phyloP scores from a whole-genome alignment of 2,113 vertebrate genomes.

The Noturus placidus region DNA sequence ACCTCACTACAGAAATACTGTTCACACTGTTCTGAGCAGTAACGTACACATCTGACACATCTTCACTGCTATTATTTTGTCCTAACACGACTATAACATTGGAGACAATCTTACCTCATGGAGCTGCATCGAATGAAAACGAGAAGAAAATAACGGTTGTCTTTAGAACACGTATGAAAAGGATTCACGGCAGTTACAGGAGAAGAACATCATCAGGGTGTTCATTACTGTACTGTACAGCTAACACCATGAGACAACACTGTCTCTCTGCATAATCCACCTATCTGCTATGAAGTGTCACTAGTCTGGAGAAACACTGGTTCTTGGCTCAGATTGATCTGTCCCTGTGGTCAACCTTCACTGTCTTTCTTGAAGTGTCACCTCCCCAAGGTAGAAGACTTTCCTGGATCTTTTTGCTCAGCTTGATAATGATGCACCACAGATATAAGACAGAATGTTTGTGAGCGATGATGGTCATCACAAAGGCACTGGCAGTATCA shows the following conservation, averaged over 20 bases:
- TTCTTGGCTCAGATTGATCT: conserved; percentile 20
- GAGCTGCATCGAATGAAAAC: conserved; percentile 19
- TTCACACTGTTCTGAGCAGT: conserved; percentile 14
- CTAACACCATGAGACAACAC: background rate
- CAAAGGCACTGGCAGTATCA: conserved; percentile 71
- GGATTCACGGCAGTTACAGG: background rate
- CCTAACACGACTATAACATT: background rate
- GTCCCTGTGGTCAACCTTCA: background rate
- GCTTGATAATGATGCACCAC: conserved; percentile 7
- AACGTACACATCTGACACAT: conserved; percentile 13
- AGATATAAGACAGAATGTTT: conserved; percentile 2
- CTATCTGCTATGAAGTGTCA: background rate
- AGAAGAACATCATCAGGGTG: background rate
- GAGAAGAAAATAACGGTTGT: conserved; percentile 8
- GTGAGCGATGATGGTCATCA: conserved; percentile 27
- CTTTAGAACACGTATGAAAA: background rate
- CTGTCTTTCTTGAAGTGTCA: background rate
- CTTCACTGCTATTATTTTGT: background rate
- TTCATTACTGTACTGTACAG: conserved; percentile 27
- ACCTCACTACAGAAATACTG: conserved; percentile 27
- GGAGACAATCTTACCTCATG: background rate
- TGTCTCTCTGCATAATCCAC: conserved; percentile 7
- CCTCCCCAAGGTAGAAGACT: background rate
- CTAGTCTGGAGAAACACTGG: background rate
- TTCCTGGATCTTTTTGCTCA: background rate